These are phyloP conservation scores for Danio albolineatus DNA, from an alignment of 2,797 vertebrate species.

Conservation along the genomic window DNA sequence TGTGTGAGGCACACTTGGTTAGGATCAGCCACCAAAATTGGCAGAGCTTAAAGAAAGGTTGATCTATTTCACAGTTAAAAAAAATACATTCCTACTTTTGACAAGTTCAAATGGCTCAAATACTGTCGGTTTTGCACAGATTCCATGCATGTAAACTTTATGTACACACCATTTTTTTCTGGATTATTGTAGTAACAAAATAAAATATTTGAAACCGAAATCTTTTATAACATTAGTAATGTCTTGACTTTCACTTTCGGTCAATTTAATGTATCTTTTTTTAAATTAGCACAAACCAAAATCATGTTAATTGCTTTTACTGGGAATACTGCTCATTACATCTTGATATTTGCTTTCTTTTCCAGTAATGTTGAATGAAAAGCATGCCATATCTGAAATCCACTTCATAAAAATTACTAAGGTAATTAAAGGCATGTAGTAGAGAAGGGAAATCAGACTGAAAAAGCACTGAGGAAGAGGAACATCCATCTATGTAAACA, in stretches of 20 bases:
- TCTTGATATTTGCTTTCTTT: background rate
- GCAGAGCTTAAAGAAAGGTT: background rate
- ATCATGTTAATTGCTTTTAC: background rate
- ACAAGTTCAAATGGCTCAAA: background rate
- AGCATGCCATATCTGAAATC: background rate
- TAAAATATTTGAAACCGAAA: background rate
- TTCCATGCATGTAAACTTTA: constrained; percentile 22
- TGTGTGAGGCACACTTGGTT: too few relatives aligned
- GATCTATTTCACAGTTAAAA: background rate
- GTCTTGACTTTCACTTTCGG: background rate
- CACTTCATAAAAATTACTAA: background rate
- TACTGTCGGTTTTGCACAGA: background rate
- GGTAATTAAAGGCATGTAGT: constrained; percentile 16
- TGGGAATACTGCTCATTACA: background rate
- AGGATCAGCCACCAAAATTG: background rate
- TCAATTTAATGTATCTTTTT: background rate
- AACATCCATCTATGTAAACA: constrained; percentile 77
- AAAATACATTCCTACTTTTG: too few relatives aligned
- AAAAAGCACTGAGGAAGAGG: constrained; percentile 1
- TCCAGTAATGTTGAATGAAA: background rate
- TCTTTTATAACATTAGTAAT: background rate
- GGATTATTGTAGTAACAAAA: background rate
- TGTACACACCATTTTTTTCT: background rate
- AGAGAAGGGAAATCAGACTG: constrained; percentile 7
- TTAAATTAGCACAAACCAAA: background rate